Base-by-base conservation (phyloP, 2,113 vertebrate species). In the Hymenochirus boettgeri region DNA sequence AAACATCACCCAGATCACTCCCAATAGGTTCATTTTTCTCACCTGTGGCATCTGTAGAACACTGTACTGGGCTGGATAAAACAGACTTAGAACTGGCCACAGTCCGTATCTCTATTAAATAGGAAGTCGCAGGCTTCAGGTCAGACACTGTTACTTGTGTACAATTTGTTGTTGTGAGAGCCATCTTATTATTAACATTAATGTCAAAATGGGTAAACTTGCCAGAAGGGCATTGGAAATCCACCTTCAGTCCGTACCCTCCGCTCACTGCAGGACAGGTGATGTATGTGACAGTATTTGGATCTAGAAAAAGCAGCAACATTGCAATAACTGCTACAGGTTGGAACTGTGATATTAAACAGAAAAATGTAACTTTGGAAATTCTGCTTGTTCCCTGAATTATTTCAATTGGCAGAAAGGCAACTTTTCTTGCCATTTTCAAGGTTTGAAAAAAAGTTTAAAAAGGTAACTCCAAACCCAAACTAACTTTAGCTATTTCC, bases 221-320 rank as follows among this genome's bases (percentile, higher is more conserved):
- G 6, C 39, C 1, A 0, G 0, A 0, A 45, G 46, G 56, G 21
- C 24, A 35, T 2, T 11, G 2, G 25, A 47, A 33, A 4, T 17
- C 9, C 19, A 64, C 15, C 18, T 26, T 7, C 19, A 31, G 48
- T 15, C 3, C 19, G 25, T 39, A 1, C 7, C 13, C n/a, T 15
- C 52, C 24, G n/a, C 21, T 9, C 17, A 57, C 18, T 21, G 37
- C 18, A 12, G 5, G 6, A 29, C 72, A 74, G 1, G 1, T 2
- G n/a, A 64, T 1, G 18, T 35, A 1, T 1, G 11, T 13, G 8
- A 64, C 51, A 7, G 3, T 3, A 19, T 55, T 51, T 7, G 72
- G 72, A 9, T 35, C 72, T 74, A 56, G 21, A n/a, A 42, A 11
- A 21, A 50, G 27, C 8, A 23, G n/a, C n/a, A n/a, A n/a, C n/a